Evolutionary conservation across 30 jellyfish, hydroid and myxozoan genomes (phyloP).

Genomic region (Hydra vulgaris): DNA sequence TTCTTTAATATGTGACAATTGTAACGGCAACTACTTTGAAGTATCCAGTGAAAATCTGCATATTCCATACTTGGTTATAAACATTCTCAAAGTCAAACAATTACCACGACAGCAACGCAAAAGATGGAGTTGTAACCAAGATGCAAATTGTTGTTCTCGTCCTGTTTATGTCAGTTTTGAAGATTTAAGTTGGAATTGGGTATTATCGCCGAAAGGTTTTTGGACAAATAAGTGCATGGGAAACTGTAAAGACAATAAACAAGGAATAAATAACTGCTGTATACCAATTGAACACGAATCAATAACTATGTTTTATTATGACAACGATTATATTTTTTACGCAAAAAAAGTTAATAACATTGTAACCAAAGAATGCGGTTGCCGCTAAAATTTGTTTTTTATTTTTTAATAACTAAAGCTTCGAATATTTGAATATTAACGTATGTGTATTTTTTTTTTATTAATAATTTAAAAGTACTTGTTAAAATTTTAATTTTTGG

Average conservation of each 20-base stretch:
- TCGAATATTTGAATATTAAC: too few relatives aligned
- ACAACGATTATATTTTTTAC: background rate
- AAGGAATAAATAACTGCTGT: background rate
- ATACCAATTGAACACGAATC: background rate
- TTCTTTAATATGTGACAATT: background rate
- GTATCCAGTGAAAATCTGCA: background rate
- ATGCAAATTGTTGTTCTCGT: background rate
- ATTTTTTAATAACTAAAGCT: too few relatives aligned
- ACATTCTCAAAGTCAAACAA: background rate
- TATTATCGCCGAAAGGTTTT: background rate
- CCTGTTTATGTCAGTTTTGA: background rate
- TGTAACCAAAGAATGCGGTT: background rate
- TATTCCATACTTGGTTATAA: background rate
- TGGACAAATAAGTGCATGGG: background rate
- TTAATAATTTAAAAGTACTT: too few relatives aligned
- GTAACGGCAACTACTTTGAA: background rate
- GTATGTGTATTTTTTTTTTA: too few relatives aligned
- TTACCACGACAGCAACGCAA: background rate
- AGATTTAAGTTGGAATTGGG: background rate
- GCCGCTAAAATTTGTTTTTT: background rate
- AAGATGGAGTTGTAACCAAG: background rate
- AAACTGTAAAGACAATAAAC: background rate
- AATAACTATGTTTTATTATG: background rate
- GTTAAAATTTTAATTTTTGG: too few relatives aligned
- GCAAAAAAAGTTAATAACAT: background rate